Evolutionary conservation across 2,113 vertebrate genomes (phyloP).

Genomic region (western clawed frog (Xenopus tropicalis)): DNA sequence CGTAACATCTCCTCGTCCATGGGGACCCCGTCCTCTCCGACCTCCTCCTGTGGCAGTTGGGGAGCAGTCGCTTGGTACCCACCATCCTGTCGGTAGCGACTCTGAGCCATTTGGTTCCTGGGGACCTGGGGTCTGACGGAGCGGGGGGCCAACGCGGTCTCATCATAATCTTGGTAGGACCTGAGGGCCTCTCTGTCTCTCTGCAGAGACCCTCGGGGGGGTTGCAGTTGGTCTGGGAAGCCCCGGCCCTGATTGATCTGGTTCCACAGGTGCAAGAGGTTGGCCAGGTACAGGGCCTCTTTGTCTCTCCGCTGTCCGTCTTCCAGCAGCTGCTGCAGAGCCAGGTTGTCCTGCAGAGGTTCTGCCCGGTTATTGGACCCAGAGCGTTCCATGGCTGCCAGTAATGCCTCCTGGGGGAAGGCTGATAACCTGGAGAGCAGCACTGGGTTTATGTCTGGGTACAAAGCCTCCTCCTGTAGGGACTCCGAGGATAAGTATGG

Average conservation of each 20-base stretch:
- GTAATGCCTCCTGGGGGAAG: conserved; percentile 40
- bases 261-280: conserved; percentile 64
- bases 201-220: conserved; percentile 51
- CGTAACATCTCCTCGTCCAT: conserved; percentile 39
- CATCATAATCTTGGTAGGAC: conserved; percentile 64
- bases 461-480: conserved; percentile 5
- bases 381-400: conserved; percentile 42
- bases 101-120: conserved; percentile 20
- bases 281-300: conserved; percentile 60
- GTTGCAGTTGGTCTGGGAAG: conserved; percentile 33
- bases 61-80: neutral
- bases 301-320: conserved; percentile 66
- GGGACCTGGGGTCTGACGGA: neutral
- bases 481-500: conserved; percentile 13
- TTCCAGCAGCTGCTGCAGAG: conserved; percentile 69
- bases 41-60: conserved; percentile 8
- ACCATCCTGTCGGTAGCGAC: conserved; percentile 19
- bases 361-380: conserved; percentile 45
- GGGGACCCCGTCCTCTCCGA: conserved; percentile 17
- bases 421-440: conserved; percentile 11
- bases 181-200: conserved; percentile 60
- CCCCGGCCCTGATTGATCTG: conserved; percentile 53
- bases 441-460: conserved; percentile 24
- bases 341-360: conserved; percentile 59
- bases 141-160: conserved; percentile 48